These are phyloP conservation scores for Solea solea DNA, from an alignment of 2,113 vertebrate species.

Conservation along the genomic window DNA sequence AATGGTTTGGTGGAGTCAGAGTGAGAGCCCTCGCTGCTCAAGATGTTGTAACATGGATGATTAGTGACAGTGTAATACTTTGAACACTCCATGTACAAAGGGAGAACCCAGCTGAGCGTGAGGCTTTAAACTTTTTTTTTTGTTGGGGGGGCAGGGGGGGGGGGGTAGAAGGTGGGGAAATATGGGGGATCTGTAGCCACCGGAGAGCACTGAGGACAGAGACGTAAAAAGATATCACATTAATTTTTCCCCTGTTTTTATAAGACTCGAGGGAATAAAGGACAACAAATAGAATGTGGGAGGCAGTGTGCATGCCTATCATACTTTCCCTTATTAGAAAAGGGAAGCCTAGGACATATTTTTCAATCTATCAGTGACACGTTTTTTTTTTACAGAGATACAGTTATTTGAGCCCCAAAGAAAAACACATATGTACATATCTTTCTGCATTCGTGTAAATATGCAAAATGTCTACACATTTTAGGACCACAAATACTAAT, in stretches of 20 bases:
- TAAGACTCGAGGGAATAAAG: conserved; percentile 80
- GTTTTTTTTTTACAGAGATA: conserved; percentile 53
- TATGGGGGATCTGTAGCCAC: conserved; percentile 74
- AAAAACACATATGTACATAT: background rate
- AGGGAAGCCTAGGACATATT: conserved; percentile 60
- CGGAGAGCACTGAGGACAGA: conserved; percentile 78
- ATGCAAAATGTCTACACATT: background rate
- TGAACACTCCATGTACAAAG: conserved; percentile 76
- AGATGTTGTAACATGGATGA: conserved; percentile 75
- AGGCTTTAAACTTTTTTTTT: conserved; percentile 78
- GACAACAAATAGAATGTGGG: conserved; percentile 83
- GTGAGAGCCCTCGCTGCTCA: conserved; percentile 67
- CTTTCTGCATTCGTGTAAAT: background rate
- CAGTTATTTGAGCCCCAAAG: conserved; percentile 16
- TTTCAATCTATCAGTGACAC: conserved; percentile 61
- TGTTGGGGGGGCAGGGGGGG: conserved; percentile 2
- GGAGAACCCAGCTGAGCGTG: conserved; percentile 82
- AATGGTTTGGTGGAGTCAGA: conserved; percentile 72
- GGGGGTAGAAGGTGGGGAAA: conserved; percentile 37
- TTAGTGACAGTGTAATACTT: conserved; percentile 80
- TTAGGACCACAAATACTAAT: no score
- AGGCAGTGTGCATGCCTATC: conserved; percentile 74
- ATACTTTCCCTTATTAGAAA: conserved; percentile 74
- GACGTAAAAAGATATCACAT: conserved; percentile 84
- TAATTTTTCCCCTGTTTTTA: conserved; percentile 76